Evolutionary conservation across 2,888 invertebrate genomes (phyloP).

Genomic region (Lordiphosa andalusiaca): DNA sequence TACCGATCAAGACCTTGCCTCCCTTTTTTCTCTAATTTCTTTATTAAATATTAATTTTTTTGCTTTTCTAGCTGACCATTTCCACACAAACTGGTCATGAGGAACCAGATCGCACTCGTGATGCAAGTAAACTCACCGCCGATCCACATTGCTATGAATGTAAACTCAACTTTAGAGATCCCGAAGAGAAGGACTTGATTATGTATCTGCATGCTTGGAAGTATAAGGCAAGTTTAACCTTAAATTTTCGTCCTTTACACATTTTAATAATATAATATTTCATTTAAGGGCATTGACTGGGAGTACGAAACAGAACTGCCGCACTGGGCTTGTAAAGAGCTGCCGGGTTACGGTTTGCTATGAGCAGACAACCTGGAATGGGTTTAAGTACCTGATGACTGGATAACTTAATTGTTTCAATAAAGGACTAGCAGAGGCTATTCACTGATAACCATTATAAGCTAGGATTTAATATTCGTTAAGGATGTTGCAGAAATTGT

Average conservation of each 20-base stretch:
- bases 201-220: constrained; percentile 98
- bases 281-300: constrained; percentile 93
- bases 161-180: constrained; percentile 94
- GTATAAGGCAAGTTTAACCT: constrained; percentile 85
- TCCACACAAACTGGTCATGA: constrained; percentile 30
- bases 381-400: too few species aligned
- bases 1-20: too few species aligned
- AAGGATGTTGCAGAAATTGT: too few species aligned
- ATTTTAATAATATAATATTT: neutral
- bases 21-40: too few species aligned
- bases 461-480: too few species aligned
- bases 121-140: constrained; percentile 16
- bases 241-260: neutral
- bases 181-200: constrained; percentile 93
- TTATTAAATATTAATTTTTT: too few species aligned
- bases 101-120: constrained; percentile 21
- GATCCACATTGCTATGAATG: constrained; percentile 92
- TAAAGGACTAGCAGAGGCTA: too few species aligned
- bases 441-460: too few species aligned
- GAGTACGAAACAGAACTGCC: constrained; percentile 95
- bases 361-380: neutral
- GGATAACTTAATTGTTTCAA: too few species aligned
- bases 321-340: constrained; percentile 86
- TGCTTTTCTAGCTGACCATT: neutral
- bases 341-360: too few species aligned